phyloP scores from a whole-genome alignment of 1,140 invertebrate genomes.

The Latrodectus geometricus region DNA sequence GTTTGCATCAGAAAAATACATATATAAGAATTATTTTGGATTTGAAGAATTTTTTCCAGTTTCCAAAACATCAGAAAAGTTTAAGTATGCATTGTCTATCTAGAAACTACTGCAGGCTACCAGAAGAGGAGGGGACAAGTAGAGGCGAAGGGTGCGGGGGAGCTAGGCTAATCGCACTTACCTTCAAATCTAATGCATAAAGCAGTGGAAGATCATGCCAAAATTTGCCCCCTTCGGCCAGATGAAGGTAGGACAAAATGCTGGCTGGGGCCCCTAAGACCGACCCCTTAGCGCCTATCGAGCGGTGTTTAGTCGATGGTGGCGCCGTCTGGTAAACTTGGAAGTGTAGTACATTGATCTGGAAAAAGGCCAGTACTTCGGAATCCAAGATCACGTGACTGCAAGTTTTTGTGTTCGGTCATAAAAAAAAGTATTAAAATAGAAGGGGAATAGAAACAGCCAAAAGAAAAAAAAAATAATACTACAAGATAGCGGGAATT shows the following conservation, averaged over 20 bases:
- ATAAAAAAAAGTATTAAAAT: slow-evolving; percentile 23
- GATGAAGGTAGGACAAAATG: slow-evolving; percentile 39
- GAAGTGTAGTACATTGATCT: slow-evolving; percentile 23
- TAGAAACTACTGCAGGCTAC: too few species aligned
- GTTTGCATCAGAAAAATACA: too few species aligned
- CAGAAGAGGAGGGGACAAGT: not conserved
- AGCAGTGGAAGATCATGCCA: slow-evolving; percentile 13
- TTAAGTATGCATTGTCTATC: too few species aligned
- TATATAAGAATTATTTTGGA: too few species aligned
- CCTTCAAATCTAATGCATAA: slow-evolving; percentile 7
- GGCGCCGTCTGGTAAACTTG: slow-evolving; percentile 12
- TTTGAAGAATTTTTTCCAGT: too few species aligned
- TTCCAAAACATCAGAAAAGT: too few species aligned
- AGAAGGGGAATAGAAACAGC: slow-evolving; percentile 6
- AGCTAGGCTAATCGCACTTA: slow-evolving; percentile 21
- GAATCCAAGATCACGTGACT: slow-evolving; percentile 55
- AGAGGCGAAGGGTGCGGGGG: not conserved
- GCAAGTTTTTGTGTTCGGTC: slow-evolving; percentile 51
- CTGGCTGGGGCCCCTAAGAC: slow-evolving; percentile 25
- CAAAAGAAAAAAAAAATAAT: not conserved
- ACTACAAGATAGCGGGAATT: slow-evolving; percentile 32
- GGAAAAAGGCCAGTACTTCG: slow-evolving; percentile 43
- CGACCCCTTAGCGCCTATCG: slow-evolving; percentile 43
- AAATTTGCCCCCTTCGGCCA: slow-evolving; percentile 25
- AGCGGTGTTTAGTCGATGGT: slow-evolving; percentile 28